These are phyloP conservation scores for Troglohyphantes excavatus DNA, from an alignment of 2,888 invertebrate genomes.

Conservation along the genomic window DNA sequence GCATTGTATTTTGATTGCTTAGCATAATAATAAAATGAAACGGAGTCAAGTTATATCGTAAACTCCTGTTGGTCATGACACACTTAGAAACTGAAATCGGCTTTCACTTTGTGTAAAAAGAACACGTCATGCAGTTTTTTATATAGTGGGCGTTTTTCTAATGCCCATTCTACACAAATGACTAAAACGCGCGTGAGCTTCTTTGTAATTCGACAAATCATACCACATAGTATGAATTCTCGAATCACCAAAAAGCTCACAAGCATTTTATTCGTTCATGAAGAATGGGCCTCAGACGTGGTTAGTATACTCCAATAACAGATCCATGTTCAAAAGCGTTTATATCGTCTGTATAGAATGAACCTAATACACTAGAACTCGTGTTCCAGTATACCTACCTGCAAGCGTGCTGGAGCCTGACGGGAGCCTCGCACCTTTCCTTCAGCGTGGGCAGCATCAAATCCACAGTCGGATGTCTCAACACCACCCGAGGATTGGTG, in stretches of 20 bases:
- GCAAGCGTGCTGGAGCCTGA: slow-evolving; percentile 54
- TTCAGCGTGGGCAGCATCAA: slow-evolving; percentile 45
- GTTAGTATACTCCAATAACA: not conserved
- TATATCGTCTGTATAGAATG: not conserved
- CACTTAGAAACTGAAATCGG: too few species aligned
- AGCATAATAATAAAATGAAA: too few species aligned
- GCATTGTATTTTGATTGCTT: too few species aligned
- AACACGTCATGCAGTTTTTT: too few species aligned
- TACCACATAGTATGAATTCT: not conserved
- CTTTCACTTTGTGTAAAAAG: too few species aligned
- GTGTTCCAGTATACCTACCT: slow-evolving; percentile 11
- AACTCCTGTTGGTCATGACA: too few species aligned
- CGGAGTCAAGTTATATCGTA: too few species aligned
- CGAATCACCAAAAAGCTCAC: too few species aligned
- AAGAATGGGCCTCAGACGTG: not conserved
- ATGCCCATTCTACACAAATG: too few species aligned
- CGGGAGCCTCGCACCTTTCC: slow-evolving; percentile 10
- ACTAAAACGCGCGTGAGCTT: too few species aligned
- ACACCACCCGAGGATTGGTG: not conserved
- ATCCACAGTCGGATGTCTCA: not conserved
- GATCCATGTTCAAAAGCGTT: not conserved
- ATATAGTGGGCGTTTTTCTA: too few species aligned
- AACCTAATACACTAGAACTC: not conserved
- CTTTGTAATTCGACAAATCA: not conserved
- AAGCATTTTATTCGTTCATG: too few species aligned